Evolutionary conservation across 92 coral and sea anemone genomes (phyloP), one percentile per base, ranked within the genome.

Genomic region (Paramuricea clavata): DNA sequence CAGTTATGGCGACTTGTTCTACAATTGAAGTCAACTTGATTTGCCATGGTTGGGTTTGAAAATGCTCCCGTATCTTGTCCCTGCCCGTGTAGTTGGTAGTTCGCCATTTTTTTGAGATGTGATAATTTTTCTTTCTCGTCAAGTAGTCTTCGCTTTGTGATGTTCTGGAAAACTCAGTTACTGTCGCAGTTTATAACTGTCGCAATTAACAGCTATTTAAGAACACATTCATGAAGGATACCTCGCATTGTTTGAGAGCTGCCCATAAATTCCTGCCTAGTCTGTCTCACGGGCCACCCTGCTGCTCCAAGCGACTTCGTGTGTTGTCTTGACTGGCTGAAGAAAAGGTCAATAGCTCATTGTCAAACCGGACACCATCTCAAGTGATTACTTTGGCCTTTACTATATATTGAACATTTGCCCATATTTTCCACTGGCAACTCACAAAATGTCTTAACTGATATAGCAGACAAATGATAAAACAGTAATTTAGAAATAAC

Each of bases 191-290:
- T 79, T 0, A 0, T 23, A 79, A 61, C 72, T 79, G 84, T 79
- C 54, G 84, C 73, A 79, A 79, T 79, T 79, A 79, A 79, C 84
- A 79, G 34, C 84, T 60, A 61, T 79, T 79, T 79, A 79, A 60
- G 73, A 41, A 59, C n/a, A 21, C 50, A 79, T 79, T 79, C 27
- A 28, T 33, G n/a, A 30, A 27, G 54, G 79, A 42, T 73, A 73
- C 79, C 32, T 16, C 16, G 79, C 49, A 31, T 31, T 17, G 49
- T 73, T 73, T 52, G 62, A 54, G 62, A 73, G 56, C 54, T 49
- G 35, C 23, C 25, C 31, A 73, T 49, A 54, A 27, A 33, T 23
- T 76, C 43, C 10, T 50, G 82, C 68, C 42, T n/a, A 30, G 82
- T 76, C 68, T 49, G 82, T 41, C 59, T 73, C 57, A 25, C 32